Base-by-base conservation (phyloP, 2,888 invertebrate genomes). In the Lysandra coridon region DNA sequence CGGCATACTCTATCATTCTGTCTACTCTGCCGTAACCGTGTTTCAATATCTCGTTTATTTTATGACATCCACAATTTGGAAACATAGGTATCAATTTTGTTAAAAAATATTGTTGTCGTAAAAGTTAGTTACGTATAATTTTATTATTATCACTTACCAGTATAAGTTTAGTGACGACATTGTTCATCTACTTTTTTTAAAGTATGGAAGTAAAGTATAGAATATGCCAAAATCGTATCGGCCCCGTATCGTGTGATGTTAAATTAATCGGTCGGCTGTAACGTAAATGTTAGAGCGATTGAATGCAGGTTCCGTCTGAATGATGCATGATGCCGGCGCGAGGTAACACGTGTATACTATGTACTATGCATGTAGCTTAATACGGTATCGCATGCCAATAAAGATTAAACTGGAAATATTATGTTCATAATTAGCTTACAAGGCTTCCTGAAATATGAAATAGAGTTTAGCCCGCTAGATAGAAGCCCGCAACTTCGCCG, bases 251-350 rank as follows among this genome's bases (percentile, higher is more conserved):
- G 76, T 57, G 2, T 0, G 33, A 3, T 76, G 14, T 76, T 33
- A 76, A 57, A 57, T 30, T 76, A 53, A 53, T 53, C 53, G 76
- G 80, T 77, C 75, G 62, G 86, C 86, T 86, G 86, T 86, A 87
- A 86, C 85, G 85, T 85, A 85, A 87, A 87, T 88, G 87, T 86
- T 84, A 85, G 84, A 87, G 86, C 89, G 87, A 89, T 90, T 88
- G 88, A 88, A 87, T 89, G 88, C 90, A 90, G 88, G 88, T 87
- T 86, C 84, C 83, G 82, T 81, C 84, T 89, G 88, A 89, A 90
- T 89, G 88, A 79, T 79, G 44, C 74, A 79, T 79, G 40, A 79
- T 23, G 12, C 74, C 44, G 10, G 74, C 40, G 23, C 23, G 23
- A 23, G 30, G 74, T 23, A 74, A 40, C 40, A 73, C 40, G 73